Conservation (phyloP, 2,797 vertebrate species). For the Gallinago solitaria region DNA sequence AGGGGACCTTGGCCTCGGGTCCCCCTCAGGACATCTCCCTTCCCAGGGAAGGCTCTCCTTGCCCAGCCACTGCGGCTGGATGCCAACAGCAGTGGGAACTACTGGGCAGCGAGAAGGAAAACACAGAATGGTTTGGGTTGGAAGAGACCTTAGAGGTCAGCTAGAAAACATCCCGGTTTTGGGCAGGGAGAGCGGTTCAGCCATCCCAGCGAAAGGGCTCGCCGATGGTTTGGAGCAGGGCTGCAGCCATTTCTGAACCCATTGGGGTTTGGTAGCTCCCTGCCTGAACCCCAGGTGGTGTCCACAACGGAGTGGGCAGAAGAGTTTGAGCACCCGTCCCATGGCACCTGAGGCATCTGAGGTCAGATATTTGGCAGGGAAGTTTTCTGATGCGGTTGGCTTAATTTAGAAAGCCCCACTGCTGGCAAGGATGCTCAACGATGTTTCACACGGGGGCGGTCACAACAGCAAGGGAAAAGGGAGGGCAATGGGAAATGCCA, state of each 20-base stretch:
- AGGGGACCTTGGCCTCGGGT: not conserved
- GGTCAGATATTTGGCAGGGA: not conserved
- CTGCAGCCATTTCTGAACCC: rapidly evolving
- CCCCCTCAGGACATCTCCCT: not conserved
- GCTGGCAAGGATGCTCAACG: not conserved
- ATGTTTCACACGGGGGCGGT: rapidly evolving
- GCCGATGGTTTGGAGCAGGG: rapidly evolving
- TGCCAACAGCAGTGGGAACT: not conserved
- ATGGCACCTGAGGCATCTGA: rapidly evolving
- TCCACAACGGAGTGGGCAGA: rapidly evolving
- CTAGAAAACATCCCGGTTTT: rapidly evolving
- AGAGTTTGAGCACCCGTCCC: rapidly evolving
- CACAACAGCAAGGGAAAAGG: not conserved
- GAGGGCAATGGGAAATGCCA: rapidly evolving
- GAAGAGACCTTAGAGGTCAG: no score
- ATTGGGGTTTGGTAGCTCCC: rapidly evolving
- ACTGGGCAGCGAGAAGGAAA: not conserved
- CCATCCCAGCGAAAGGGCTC: not conserved
- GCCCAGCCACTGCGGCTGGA: not conserved
- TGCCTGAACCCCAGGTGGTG: rapidly evolving
- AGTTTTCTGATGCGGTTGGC: not conserved
- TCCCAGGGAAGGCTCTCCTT: not conserved
- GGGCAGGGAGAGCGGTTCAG: not conserved
- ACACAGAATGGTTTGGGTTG: no score
- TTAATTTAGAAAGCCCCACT: not conserved